Base-by-base conservation (phyloP, 1,140 invertebrate genomes). In the Heliconius hermathena region DNA sequence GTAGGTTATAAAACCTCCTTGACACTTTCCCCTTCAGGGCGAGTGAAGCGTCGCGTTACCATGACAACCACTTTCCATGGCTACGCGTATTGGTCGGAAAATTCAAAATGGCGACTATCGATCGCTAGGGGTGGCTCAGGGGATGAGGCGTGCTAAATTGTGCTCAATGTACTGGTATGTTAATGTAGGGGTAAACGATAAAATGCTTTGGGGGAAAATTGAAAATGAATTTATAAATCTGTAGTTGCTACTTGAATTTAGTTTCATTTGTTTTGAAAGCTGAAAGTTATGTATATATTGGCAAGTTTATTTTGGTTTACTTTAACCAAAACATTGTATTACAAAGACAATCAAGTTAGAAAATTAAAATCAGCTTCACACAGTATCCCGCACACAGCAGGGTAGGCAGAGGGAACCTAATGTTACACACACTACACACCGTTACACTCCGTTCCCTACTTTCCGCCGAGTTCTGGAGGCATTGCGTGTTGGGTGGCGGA, bases 41-140 rank as follows among this genome's bases (percentile, higher is more conserved):
- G 83, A 83, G 83, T 79, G 80, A 81, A 77, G 84, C 83, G 88
- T 86, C 87, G 83, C 83, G 91, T 94, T 89, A 78, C 89, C 82
- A 90, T 89, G 84, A 82, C 82, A 83, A 93, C 88, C 70, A 85
- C 87, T 94, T 94, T 94, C 90, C 93, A 92, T 92, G 85, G 84
- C 93, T 86, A 90, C 91, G 88, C 83, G 91, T 87, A 94, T 94
- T 94, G 93, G 93, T 93, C 88, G 93, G 93, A 89, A 94, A 94
- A 94, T 94, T 90, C 93, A 94, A 94, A 86, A 94, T 94, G 93
- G 93, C 93, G 84, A 70, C 74, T 93, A 93, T 94, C 89, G 93
- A 93, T 94, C 91, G 89, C 60, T 52, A 84, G 82, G 87, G 89
- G 87, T 86, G 83, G 76, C 77, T 81, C 81, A 81, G 84, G 85